A percentile compares a stretch with the other conserved stretches of the same genome.
phyloP scores from a whole-genome alignment of 2,797 vertebrate genomes.

The Notoglanidium macrostoma region DNA sequence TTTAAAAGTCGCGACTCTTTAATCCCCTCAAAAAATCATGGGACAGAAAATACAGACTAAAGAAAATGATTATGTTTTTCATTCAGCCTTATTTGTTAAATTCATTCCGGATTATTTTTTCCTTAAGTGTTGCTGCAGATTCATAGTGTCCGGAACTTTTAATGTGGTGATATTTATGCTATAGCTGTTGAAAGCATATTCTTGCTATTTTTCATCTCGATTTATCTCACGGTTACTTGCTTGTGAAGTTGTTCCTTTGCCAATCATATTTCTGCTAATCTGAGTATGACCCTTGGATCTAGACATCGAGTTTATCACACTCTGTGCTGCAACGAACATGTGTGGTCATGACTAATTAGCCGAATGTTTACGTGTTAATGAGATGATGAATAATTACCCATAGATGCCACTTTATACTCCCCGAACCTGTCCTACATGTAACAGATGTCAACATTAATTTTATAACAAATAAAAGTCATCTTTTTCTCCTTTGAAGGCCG shows the following conservation, averaged over 20 bases:
- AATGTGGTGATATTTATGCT: background rate
- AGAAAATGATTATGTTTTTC: background rate
- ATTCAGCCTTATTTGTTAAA: background rate
- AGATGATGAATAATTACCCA: constrained; percentile 40
- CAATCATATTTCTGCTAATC: background rate
- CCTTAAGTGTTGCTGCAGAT: background rate
- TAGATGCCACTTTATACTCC: constrained; percentile 1
- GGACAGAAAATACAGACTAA: background rate
- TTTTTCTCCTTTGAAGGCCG: constrained; percentile 31
- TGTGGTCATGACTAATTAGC: constrained; percentile 36
- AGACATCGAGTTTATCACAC: background rate
- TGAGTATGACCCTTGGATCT: background rate
- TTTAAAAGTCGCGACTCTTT: background rate
- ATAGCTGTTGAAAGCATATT: background rate
- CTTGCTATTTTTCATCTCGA: background rate
- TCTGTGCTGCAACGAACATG: background rate
- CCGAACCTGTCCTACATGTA: constrained; percentile 26
- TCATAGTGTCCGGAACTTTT: background rate
- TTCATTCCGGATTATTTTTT: background rate
- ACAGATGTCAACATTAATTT: constrained; percentile 54
- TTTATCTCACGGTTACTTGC: background rate
- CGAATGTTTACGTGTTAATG: constrained; percentile 38
- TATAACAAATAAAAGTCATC: constrained; percentile 39
- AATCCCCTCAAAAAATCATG: background rate
- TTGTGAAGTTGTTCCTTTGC: background rate